A percentile compares a stretch with the other conserved stretches of the same genome.
These are phyloP conservation scores for Siphlonurus alternatus DNA, from an alignment of 2,888 invertebrate species.

Conservation along the genomic window DNA sequence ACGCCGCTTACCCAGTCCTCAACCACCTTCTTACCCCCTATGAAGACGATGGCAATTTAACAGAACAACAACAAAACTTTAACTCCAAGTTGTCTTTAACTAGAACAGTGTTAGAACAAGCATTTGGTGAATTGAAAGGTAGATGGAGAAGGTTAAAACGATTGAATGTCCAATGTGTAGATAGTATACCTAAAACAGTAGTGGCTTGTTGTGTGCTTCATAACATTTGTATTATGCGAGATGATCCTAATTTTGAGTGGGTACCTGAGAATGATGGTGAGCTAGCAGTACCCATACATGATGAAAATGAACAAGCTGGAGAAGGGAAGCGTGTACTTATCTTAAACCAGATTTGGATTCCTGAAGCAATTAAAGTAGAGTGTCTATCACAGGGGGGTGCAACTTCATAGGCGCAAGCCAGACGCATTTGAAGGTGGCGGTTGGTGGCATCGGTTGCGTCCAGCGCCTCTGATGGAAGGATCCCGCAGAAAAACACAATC, in stretches of 20 bases:
- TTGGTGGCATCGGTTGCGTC: no score
- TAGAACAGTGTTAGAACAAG: background rate
- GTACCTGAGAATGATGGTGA: background rate
- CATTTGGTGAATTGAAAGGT: background rate
- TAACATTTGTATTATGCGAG: background rate
- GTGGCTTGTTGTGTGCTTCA: background rate
- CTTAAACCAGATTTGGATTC: no score
- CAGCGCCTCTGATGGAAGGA: no score
- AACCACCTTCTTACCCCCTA: background rate
- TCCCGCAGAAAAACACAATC: no score
- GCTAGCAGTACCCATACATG: no score
- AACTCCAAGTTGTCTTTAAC: background rate
- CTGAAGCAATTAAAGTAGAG: no score
- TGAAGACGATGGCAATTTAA: background rate
- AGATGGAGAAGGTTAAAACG: background rate
- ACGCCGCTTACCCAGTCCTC: background rate
- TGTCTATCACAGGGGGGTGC: no score
- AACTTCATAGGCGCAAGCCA: no score
- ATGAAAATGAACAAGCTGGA: no score
- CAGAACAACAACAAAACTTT: background rate
- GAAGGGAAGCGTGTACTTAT: no score
- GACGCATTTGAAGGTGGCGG: no score
- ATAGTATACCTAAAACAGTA: background rate
- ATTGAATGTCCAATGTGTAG: background rate
- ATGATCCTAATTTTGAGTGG: background rate